These are phyloP conservation scores for Rhea americana DNA, from an alignment of 2,113 vertebrate species.

Conservation along the genomic window DNA sequence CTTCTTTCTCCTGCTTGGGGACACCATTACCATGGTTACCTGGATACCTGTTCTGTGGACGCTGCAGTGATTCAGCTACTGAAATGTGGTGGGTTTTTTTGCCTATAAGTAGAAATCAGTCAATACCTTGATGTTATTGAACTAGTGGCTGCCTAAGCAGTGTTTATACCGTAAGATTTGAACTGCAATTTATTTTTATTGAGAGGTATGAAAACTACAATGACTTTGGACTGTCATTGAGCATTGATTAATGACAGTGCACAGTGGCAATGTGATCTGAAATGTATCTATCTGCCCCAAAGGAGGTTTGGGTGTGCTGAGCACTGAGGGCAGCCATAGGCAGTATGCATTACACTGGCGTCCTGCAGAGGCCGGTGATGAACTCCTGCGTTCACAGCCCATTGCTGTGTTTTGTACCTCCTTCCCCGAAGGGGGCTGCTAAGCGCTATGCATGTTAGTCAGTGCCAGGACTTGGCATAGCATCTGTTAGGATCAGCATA, in stretches of 20 bases:
- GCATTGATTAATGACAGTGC: not conserved
- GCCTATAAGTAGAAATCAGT: conserved; percentile 17
- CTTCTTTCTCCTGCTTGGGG: conserved; percentile 45
- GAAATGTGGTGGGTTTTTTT: conserved; percentile 29
- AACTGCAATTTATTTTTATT: conserved; percentile 15
- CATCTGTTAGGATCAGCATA: not conserved
- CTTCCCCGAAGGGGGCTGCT: not conserved
- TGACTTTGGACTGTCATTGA: not conserved
- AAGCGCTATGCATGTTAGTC: not conserved
- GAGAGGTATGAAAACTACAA: not conserved
- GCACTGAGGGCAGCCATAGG: not conserved
- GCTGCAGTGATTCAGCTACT: conserved; percentile 48
- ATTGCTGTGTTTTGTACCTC: not conserved
- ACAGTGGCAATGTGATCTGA: not conserved
- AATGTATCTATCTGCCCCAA: not conserved
- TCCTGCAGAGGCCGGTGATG: not conserved
- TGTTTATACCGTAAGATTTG: conserved; percentile 37
- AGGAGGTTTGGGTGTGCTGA: not conserved
- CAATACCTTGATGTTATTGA: conserved; percentile 34
- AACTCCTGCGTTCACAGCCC: not conserved
- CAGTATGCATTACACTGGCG: not conserved
- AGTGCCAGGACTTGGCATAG: not conserved
- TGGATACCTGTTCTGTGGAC: conserved; percentile 60
- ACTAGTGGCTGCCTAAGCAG: conserved; percentile 20
- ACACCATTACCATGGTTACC: conserved; percentile 67